Percentiles rank a stretch among this genome's conserved stretches.
Conservation (phyloP, 2,888 invertebrate species). For the Chouioia cunea region DNA sequence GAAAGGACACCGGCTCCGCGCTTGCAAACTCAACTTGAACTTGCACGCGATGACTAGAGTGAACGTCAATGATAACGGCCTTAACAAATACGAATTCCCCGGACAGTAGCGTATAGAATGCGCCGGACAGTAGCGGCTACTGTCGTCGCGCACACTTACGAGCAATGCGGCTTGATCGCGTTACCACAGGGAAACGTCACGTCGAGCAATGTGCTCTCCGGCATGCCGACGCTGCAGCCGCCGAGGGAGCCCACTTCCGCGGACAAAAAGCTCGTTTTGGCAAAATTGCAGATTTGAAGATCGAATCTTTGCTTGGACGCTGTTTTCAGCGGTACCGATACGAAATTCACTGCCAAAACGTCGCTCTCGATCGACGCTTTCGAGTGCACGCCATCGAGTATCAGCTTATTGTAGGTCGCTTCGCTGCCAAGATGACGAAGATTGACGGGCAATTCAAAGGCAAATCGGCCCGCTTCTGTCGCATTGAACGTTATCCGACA, state of each 20-base stretch:
- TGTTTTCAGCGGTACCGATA: conserved; percentile 59
- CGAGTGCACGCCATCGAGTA: conserved; percentile 57
- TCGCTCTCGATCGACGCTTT: conserved; percentile 56
- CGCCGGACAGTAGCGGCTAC: no score
- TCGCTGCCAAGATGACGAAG: conserved; percentile 57
- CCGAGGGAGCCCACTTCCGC: conserved; percentile 43
- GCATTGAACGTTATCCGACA: conserved; percentile 60
- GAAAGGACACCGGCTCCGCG: conserved; percentile 50
- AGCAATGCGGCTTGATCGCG: conserved; percentile 11
- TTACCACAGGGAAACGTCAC: conserved; percentile 50
- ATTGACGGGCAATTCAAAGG: conserved; percentile 61
- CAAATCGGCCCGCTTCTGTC: conserved; percentile 52
- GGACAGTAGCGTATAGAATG: no score
- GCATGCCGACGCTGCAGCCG: conserved; percentile 30
- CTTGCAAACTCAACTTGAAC: conserved; percentile 49
- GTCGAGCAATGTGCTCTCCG: conserved; percentile 42
- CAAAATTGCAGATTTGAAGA: conserved; percentile 50
- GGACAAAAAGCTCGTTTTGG: conserved; percentile 44
- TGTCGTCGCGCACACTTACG: conserved; percentile 40
- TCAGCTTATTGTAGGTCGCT: conserved; percentile 62
- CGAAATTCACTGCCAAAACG: conserved; percentile 58
- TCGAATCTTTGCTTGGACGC: conserved; percentile 51
- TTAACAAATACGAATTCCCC: no score
- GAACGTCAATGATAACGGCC: no score
- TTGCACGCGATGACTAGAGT: conserved; percentile 43